A percentile compares a stretch with the other conserved stretches of the same genome.
phyloP scores from a whole-genome alignment of 37 sponge, comb jelly and placozoan genomes.

The Cladorhizidae sp. region DNA sequence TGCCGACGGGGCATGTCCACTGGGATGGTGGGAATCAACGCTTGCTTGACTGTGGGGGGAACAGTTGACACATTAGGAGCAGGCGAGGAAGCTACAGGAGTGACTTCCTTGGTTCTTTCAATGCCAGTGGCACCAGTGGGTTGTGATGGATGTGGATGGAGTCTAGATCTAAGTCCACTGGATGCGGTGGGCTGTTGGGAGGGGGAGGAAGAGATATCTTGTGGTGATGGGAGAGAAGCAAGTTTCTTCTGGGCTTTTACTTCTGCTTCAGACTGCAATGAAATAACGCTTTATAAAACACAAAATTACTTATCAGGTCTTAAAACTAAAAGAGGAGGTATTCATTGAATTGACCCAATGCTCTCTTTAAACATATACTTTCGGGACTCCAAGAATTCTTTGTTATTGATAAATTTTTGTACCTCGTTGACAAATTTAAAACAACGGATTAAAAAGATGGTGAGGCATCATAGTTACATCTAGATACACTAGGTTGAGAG shows the following conservation, averaged over 20 bases:
- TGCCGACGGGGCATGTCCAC: background rate
- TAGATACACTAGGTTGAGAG: too few relatives aligned
- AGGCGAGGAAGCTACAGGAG: background rate
- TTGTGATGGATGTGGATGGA: background rate
- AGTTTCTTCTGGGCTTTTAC: slow-evolving; percentile 34
- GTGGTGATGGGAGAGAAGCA: background rate
- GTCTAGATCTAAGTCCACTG: background rate
- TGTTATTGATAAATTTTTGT: too few relatives aligned
- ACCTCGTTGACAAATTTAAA: too few relatives aligned
- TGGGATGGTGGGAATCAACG: background rate
- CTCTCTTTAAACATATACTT: too few relatives aligned
- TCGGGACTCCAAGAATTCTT: too few relatives aligned
- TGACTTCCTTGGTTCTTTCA: background rate
- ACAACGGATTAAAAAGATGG: too few relatives aligned
- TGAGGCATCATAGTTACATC: too few relatives aligned
- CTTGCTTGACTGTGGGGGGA: background rate
- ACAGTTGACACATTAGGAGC: slow-evolving; percentile 3
- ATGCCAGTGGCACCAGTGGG: background rate
- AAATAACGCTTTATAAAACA: background rate
- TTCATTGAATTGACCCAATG: too few relatives aligned
- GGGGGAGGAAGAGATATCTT: background rate
- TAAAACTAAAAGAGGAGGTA: too few relatives aligned
- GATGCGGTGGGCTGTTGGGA: background rate
- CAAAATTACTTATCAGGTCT: too few relatives aligned
- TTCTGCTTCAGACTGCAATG: slow-evolving; percentile 40